A percentile compares a stretch with the other conserved stretches of the same genome.
Conservation (phyloP, 2,888 invertebrate species). For the Cheilosia vulpina region DNA sequence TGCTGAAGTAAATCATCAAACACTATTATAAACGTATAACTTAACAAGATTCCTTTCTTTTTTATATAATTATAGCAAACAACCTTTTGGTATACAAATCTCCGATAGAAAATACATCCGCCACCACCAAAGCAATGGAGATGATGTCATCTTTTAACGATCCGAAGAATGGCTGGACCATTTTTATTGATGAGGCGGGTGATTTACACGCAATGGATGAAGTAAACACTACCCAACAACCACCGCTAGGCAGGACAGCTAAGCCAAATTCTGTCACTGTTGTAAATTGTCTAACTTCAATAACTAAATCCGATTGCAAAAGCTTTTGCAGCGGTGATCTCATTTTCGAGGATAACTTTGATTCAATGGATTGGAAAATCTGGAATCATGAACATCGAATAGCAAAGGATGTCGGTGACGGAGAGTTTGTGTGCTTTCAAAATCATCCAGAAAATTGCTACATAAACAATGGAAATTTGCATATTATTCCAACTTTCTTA, state of each 20-base stretch:
- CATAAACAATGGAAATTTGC: constrained; percentile 80
- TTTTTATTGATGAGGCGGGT: neutral
- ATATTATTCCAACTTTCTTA: constrained; percentile 82
- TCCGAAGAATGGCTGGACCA: neutral
- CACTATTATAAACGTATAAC: too few species aligned
- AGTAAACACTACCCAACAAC: neutral
- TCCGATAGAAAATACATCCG: too few species aligned
- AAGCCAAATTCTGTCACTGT: neutral
- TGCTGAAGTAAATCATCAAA: too few species aligned
- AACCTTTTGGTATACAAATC: neutral
- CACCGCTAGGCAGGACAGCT: too few species aligned
- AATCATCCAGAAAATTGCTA: constrained; percentile 79
- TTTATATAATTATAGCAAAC: neutral
- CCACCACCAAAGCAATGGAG: neutral
- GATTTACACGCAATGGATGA: too few species aligned
- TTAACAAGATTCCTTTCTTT: too few species aligned
- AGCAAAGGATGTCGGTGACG: constrained; percentile 82
- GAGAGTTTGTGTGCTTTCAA: constrained; percentile 84
- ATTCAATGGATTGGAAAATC: constrained; percentile 82
- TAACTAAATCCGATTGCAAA: constrained; percentile 12
- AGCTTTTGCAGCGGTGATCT: constrained; percentile 84
- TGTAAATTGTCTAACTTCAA: neutral
- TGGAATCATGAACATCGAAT: constrained; percentile 87
- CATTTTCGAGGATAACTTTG: constrained; percentile 87
- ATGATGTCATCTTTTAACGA: neutral